phyloP scores from a whole-genome alignment of 2,113 vertebrate species.

The Anser cygnoides region DNA sequence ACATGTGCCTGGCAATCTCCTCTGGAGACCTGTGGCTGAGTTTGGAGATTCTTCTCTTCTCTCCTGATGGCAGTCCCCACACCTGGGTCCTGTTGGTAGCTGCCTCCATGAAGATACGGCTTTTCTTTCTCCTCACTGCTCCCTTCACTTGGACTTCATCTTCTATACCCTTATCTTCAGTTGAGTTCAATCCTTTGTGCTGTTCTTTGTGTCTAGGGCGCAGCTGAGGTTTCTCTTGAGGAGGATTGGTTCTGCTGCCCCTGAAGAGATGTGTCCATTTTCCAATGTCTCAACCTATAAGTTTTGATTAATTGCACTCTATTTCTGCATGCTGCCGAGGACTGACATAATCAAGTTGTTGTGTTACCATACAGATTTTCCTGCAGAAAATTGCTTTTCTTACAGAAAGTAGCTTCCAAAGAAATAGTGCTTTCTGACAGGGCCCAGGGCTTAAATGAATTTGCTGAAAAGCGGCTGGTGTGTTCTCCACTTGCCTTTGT shows the following conservation, averaged over 20 bases:
- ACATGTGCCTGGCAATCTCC: not conserved
- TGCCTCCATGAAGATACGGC: not conserved
- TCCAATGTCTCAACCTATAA: not conserved
- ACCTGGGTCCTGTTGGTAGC: not conserved
- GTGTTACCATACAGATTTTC: not conserved
- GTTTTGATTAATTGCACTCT: not conserved
- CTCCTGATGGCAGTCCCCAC: not conserved
- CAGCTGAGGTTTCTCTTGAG: rapidly evolving
- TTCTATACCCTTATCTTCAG: not conserved
- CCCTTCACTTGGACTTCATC: not conserved
- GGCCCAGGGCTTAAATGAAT: too few relatives aligned
- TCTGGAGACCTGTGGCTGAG: not conserved
- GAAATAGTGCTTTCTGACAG: not conserved
- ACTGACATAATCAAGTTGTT: rapidly evolving
- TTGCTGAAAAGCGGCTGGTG: not conserved
- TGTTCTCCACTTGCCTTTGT: rapidly evolving
- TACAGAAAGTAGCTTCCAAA: not conserved
- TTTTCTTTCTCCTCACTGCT: not conserved
- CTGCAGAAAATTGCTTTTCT: not conserved
- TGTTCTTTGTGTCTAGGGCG: not conserved
- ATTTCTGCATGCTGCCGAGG: not conserved
- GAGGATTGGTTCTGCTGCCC: not conserved
- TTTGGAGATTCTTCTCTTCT: not conserved
- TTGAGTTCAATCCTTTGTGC: not conserved
- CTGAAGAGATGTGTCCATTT: not conserved